Conservation (phyloP, 2,888 invertebrate species). For the Oscheius sp. region DNA sequence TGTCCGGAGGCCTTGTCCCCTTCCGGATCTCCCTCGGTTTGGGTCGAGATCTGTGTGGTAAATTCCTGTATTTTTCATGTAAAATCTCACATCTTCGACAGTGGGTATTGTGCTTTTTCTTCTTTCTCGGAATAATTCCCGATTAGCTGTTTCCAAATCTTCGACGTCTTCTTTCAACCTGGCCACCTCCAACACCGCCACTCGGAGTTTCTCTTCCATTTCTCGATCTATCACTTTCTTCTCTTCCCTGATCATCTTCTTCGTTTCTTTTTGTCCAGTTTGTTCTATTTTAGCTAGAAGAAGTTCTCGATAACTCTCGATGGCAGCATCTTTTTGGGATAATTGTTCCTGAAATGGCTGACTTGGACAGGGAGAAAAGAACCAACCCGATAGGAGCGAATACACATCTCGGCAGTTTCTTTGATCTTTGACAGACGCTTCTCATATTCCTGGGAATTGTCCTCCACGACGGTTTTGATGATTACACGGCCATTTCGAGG, state of each 20-base stretch:
- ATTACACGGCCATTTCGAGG: slow-evolving; percentile 30
- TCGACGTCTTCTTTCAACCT: slow-evolving; percentile 41
- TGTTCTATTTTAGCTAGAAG: slow-evolving; percentile 44
- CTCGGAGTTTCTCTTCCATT: slow-evolving; percentile 10
- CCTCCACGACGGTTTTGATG: slow-evolving; percentile 57
- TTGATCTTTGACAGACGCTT: slow-evolving; percentile 56
- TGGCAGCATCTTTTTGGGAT: slow-evolving; percentile 59
- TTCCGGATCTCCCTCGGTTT: slow-evolving; percentile 24
- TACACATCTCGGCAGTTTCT: slow-evolving; percentile 57
- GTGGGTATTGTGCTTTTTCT: slow-evolving; percentile 23
- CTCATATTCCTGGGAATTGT: slow-evolving; percentile 63
- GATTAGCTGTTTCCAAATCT: slow-evolving; percentile 39
- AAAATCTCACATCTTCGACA: background rate
- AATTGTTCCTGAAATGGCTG: slow-evolving; percentile 59
- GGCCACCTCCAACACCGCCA: slow-evolving; percentile 25
- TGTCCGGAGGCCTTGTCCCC: slow-evolving; percentile 2
- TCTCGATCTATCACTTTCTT: background rate
- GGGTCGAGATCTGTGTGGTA: slow-evolving; percentile 13
- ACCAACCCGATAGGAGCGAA: slow-evolving; percentile 63
- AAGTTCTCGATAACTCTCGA: slow-evolving; percentile 60
- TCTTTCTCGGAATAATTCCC: slow-evolving; percentile 23
- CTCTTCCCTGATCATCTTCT: slow-evolving; percentile 4
- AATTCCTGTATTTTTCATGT: background rate
- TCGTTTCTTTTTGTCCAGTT: background rate
- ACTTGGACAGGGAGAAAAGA: background rate